A percentile compares a stretch with the other conserved stretches of the same genome.
Conservation (phyloP, 2,797 vertebrate species). For the Pangasius macronema region DNA sequence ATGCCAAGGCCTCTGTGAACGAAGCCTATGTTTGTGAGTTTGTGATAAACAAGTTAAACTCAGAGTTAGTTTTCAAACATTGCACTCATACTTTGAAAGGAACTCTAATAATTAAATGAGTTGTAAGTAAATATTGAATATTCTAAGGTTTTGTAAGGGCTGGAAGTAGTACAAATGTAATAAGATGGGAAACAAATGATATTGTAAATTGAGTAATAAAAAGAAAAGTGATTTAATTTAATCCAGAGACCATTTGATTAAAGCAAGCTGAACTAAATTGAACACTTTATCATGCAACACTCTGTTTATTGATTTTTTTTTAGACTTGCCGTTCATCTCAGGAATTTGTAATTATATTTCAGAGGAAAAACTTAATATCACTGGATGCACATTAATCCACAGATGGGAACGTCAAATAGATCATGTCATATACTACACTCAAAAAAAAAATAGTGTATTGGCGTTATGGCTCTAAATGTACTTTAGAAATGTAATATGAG, state of each 20-base stretch:
- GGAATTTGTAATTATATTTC: constrained; percentile 29
- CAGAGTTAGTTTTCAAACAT: not conserved
- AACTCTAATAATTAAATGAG: not conserved
- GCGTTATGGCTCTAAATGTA: not conserved
- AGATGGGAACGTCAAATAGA: not conserved
- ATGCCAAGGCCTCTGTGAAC: not conserved
- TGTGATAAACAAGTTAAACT: not conserved
- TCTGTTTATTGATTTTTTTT: constrained; percentile 31
- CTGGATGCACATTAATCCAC: constrained; percentile 9
- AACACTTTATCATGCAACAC: constrained; percentile 8
- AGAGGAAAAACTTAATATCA: constrained; percentile 15
- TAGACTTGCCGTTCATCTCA: constrained; percentile 19
- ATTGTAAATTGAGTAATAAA: constrained; percentile 38
- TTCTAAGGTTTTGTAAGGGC: not conserved
- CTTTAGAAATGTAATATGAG: not conserved
- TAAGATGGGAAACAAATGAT: constrained; percentile 17
- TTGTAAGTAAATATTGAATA: not conserved
- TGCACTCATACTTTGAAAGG: not conserved
- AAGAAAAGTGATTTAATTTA: constrained; percentile 21
- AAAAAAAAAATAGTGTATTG: not conserved
- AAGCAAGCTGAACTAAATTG: constrained; percentile 20
- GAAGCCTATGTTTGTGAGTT: not conserved
- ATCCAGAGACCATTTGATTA: constrained; percentile 28
- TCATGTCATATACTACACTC: not conserved
- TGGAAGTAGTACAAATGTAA: not conserved